These are phyloP conservation scores for Mylabris sibirica DNA, from an alignment of 2,888 invertebrate species.

Conservation along the genomic window DNA sequence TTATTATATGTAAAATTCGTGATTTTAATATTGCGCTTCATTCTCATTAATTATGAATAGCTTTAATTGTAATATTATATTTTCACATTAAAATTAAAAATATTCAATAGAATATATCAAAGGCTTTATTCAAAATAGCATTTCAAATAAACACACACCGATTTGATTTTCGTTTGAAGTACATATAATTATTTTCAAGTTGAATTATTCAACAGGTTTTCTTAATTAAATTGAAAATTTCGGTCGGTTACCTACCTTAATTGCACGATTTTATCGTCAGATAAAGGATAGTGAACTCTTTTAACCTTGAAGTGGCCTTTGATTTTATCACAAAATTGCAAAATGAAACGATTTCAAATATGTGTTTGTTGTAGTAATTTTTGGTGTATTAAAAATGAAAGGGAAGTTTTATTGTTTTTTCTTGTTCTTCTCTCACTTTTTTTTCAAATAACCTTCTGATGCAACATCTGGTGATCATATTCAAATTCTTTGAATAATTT, in stretches of 20 bases:
- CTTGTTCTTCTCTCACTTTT: neutral
- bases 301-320: neutral
- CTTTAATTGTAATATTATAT: too few species aligned
- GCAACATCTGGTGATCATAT: constrained; percentile 11
- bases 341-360: neutral
- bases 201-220: constrained; percentile 35
- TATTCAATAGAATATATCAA: too few species aligned
- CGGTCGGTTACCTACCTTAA: constrained; percentile 19
- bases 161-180: constrained; percentile 25
- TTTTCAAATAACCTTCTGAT: neutral
- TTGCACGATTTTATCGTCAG: constrained; percentile 11
- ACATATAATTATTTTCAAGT: constrained; percentile 25
- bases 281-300: constrained; percentile 1
- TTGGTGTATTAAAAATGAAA: neutral
- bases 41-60: too few species aligned
- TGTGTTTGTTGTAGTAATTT: neutral
- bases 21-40: too few species aligned
- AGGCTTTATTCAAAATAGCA: too few species aligned
- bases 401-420: neutral
- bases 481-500: constrained; percentile 12
- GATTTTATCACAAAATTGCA: neutral
- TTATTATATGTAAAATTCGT: too few species aligned
- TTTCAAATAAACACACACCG: neutral
- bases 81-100: too few species aligned
- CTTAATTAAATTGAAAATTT: constrained; percentile 31